A percentile compares a stretch with the other conserved stretches of the same genome.
Conservation (phyloP, 1,140 invertebrate genomes). For the Heliconius hermathena region DNA sequence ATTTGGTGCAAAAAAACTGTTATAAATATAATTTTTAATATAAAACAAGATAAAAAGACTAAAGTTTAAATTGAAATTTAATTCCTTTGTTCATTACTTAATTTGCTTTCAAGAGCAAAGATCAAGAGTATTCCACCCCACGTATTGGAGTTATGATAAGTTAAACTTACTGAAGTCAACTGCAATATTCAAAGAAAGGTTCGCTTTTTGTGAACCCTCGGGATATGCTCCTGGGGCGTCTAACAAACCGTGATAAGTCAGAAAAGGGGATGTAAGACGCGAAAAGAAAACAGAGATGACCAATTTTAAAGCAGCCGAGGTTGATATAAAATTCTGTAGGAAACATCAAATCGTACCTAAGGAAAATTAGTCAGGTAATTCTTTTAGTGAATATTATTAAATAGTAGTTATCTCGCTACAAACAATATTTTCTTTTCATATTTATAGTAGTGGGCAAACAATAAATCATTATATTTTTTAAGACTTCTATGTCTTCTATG, state of each 20-base stretch:
- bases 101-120: constrained; percentile 37
- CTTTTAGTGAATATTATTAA: background rate
- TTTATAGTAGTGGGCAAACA: background rate
- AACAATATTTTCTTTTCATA: background rate
- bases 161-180: constrained; percentile 57
- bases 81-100: constrained; percentile 7
- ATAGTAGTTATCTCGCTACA: background rate
- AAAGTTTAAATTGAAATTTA: background rate
- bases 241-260: constrained; percentile 75
- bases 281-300: constrained; percentile 56
- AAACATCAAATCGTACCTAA: background rate
- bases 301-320: constrained; percentile 48
- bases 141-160: constrained; percentile 34
- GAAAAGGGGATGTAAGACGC: constrained; percentile 51
- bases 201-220: constrained; percentile 54
- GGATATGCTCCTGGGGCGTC: constrained; percentile 52
- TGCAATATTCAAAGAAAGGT: constrained; percentile 62
- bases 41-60: background rate
- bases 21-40: background rate
- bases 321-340: constrained; percentile 19
- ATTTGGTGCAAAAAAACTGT: background rate
- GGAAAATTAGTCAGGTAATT: background rate
- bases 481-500: background rate
- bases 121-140: constrained; percentile 40
- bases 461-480: background rate